Conservation (phyloP, 2,113 vertebrate genomes). For the Delphinus delphis region DNA sequence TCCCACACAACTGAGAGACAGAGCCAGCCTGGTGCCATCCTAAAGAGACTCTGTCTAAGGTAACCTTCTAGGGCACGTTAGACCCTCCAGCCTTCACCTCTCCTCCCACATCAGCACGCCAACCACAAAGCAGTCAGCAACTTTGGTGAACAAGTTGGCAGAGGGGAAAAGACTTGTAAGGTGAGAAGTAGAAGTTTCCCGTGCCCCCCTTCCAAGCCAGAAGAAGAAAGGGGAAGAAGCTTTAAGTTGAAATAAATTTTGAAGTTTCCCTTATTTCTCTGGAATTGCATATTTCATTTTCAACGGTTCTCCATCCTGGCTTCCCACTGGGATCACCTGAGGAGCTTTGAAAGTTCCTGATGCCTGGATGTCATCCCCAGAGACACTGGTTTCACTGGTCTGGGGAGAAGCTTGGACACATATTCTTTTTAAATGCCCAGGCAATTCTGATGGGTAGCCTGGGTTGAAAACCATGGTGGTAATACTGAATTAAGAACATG, state of each 20-base stretch:
- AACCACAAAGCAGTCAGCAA: neutral
- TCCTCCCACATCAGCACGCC: neutral
- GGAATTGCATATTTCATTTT: constrained; percentile 31
- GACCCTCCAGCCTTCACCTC: neutral
- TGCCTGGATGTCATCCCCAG: neutral
- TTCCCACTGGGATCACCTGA: neutral
- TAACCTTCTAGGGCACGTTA: neutral
- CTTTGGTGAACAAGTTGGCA: neutral
- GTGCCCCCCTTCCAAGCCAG: neutral
- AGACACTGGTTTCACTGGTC: constrained; percentile 11
- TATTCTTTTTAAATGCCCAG: neutral
- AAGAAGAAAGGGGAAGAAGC: neutral
- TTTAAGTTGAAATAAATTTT: neutral
- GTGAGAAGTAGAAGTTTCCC: neutral
- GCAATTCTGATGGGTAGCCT: neutral
- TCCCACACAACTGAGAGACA: neutral
- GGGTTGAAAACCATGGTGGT: neutral
- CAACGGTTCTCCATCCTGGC: constrained; percentile 8
- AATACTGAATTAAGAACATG: constrained; percentile 21
- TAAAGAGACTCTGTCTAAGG: neutral
- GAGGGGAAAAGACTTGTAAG: neutral
- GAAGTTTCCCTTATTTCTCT: constrained; percentile 53
- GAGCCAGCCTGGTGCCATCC: neutral
- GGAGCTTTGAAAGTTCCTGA: constrained; percentile 56
- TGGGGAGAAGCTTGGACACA: neutral